phyloP scores from a whole-genome alignment of 2,797 vertebrate species.

The Spheniscus humboldti region DNA sequence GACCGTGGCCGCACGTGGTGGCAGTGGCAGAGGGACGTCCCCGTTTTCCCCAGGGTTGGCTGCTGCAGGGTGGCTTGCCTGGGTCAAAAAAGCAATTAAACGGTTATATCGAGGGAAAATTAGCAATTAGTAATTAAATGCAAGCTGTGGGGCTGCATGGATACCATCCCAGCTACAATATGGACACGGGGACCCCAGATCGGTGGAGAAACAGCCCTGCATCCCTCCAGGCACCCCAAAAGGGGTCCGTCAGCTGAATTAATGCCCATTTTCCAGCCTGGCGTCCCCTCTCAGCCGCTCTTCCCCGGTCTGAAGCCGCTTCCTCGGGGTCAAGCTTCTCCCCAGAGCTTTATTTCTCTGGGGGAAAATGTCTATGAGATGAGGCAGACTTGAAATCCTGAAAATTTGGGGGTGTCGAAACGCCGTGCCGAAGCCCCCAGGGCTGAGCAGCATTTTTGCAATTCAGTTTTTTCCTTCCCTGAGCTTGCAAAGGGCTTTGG shows the following conservation, averaged over 20 bases:
- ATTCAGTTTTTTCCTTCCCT: background rate
- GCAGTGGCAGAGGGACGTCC: background rate
- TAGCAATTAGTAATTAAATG: background rate
- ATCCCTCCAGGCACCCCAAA: background rate
- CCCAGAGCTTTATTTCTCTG: background rate
- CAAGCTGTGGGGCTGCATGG: background rate
- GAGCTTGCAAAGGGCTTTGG: background rate
- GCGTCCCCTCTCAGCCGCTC: fast-evolving
- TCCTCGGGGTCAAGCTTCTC: fast-evolving
- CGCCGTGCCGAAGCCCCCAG: background rate
- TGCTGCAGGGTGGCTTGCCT: no score
- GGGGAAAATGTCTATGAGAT: fast-evolving
- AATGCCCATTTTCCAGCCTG: background rate
- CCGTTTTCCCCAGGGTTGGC: fast-evolving
- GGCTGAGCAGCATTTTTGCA: fast-evolving
- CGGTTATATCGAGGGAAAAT: background rate
- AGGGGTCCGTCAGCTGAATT: background rate
- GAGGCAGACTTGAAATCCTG: fast-evolving
- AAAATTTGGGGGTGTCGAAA: no score
- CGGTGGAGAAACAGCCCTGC: background rate
- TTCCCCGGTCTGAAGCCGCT: fast-evolving
- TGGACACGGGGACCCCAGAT: fast-evolving
- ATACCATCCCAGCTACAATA: no score
- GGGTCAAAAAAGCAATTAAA: background rate
- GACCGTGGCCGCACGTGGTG: fast-evolving